Evolutionary conservation across 1,140 invertebrate species (phyloP), one percentile per base, ranked within the genome.

Genomic region (Probaryconus sp.): DNA sequence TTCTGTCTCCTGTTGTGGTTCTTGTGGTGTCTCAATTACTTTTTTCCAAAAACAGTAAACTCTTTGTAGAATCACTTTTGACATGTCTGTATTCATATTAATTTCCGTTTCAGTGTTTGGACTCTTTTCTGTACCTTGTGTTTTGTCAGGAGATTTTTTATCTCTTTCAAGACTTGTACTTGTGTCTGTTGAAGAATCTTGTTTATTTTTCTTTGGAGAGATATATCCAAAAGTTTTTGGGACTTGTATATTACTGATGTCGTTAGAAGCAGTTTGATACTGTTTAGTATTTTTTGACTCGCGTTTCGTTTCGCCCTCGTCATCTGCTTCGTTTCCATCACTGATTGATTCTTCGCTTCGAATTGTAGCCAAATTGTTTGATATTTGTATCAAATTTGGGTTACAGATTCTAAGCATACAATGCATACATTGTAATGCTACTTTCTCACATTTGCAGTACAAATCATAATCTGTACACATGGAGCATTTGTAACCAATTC

Each of bases 401-500:
- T 80, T 48, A 1, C 89, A 87, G 2, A 94, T 87, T 51, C 94
- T 93, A 3, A 96, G 83, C 94, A 97, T 95, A 56, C 91, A 90
- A 83, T 97, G 96, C 18, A 95, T 90, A 0, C 88, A 48, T 85
- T 97, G 96, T 11, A 90, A 69, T 4, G 92, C 91, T n/a, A 89
- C 88, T 0, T 84, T 79, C 82, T 97, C 94, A 80, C 96, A 98
- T 0, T 78, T 79, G 4, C 87, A 81, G 83, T 96, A 98, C 21
- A 98, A 87, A 83, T 98, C 96, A 84, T 89, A 98, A 83, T 98
- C 93, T 1, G 88, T 81, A 74, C 96, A 98, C 24, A 92, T 87
- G 0, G 94, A 82, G 81, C 96, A 98, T 84, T 96, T 97, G 89
- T 95, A 98, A 10, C 96, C 91, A 71, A 92, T 93, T 2, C 96